These are phyloP conservation scores for Hypothenemus hampei DNA, from an alignment of 1,140 invertebrate species.

Conservation along the genomic window DNA sequence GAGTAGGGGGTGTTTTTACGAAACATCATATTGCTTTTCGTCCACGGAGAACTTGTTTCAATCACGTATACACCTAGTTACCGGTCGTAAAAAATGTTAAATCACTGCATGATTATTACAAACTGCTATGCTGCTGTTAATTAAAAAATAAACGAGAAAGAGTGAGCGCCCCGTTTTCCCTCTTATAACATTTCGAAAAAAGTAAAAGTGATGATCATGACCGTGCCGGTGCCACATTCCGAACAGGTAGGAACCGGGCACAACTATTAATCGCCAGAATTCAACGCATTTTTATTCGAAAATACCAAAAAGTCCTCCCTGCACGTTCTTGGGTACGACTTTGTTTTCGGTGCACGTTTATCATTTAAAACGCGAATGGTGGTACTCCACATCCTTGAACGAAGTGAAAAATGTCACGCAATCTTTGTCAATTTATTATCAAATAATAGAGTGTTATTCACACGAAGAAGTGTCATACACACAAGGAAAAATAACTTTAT, in stretches of 20 bases:
- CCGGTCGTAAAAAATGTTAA: conserved; percentile 19
- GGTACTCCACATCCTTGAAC: conserved; percentile 18
- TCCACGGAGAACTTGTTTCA: too few species aligned
- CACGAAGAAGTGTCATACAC: conserved; percentile 19
- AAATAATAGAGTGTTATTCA: conserved; percentile 27
- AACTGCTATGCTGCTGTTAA: conserved; percentile 17
- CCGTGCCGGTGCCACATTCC: conserved; percentile 15
- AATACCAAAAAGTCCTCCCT: conserved; percentile 23
- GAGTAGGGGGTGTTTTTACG: too few species aligned
- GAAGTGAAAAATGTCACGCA: conserved; percentile 23
- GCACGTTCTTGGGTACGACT: too few species aligned
- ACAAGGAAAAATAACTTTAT: conserved; percentile 40
- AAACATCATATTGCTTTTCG: too few species aligned
- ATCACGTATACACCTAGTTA: too few species aligned
- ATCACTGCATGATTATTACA: conserved; percentile 21
- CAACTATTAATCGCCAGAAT: conserved; percentile 25
- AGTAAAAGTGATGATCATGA: conserved; percentile 23
- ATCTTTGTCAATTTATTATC: conserved; percentile 23
- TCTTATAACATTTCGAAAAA: conserved; percentile 15
- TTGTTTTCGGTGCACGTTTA: conserved; percentile 14
- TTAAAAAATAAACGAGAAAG: conserved; percentile 23
- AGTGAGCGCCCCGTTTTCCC: conserved; percentile 19
- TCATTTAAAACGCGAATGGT: conserved; percentile 18
- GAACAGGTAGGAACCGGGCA: conserved; percentile 18
- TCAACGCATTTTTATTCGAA: conserved; percentile 26